Evolutionary conservation across 2,113 vertebrate species (phyloP).

Genomic region (Corydoras maculifer): DNA sequence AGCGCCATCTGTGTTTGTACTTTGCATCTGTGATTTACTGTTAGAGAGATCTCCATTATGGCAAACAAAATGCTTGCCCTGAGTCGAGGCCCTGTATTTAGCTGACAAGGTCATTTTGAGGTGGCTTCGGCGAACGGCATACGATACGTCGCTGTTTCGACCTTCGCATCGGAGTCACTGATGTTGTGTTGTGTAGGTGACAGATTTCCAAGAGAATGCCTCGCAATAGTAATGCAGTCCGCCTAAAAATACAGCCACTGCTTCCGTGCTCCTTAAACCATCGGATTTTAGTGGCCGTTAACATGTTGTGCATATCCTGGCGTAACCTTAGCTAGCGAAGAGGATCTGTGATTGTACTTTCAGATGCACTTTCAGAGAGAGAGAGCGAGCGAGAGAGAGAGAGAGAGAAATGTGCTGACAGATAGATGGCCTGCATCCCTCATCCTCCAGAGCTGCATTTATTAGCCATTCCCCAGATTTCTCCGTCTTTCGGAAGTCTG

Average conservation of each 20-base stretch:
- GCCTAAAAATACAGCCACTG: neutral
- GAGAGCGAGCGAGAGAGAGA: conserved; percentile 33
- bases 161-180: conserved; percentile 4
- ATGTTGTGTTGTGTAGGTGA: conserved; percentile 1
- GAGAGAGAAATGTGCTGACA: conserved; percentile 40
- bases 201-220: neutral
- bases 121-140: conserved; percentile 12
- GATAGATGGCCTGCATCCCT: conserved; percentile 35
- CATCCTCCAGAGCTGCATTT: conserved; percentile 34
- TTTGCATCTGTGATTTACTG: no score
- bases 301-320: conserved; percentile 17
- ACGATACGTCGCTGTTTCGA: conserved; percentile 9
- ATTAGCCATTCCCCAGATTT: conserved; percentile 37
- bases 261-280: neutral
- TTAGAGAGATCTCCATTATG: neutral
- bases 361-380: conserved; percentile 22
- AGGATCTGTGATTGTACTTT: conserved; percentile 33
- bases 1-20: no score
- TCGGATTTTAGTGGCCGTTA: conserved; percentile 1
- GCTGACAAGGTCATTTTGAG: conserved; percentile 16
- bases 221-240: neutral
- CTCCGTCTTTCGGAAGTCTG: conserved; percentile 28
- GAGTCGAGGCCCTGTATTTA: neutral
- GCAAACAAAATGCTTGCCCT: neutral
- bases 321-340: conserved; percentile 9